Percentiles rank a stretch among this genome's conserved stretches.
These are phyloP conservation scores for Heliconius erato DNA, from an alignment of 2,888 invertebrate genomes.

Conservation along the genomic window DNA sequence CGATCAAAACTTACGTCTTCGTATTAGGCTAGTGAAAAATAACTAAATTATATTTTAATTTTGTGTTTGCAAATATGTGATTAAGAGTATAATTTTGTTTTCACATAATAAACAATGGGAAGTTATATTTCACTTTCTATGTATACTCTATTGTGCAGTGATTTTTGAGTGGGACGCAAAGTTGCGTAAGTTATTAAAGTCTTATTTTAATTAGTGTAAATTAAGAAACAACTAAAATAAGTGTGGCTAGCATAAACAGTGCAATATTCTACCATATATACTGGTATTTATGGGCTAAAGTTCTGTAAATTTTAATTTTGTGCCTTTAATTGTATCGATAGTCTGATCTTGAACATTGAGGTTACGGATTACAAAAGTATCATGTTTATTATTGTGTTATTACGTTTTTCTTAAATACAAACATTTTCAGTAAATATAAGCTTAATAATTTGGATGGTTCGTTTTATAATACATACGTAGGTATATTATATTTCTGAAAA, in stretches of 20 bases:
- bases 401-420: not conserved
- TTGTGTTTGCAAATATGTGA: not conserved
- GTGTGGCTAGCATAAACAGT: not conserved
- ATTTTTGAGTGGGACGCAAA: not conserved
- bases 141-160: slow-evolving; percentile 10
- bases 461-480: not conserved
- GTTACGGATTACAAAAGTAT: slow-evolving; percentile 18
- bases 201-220: not conserved
- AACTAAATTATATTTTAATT: slow-evolving; percentile 16
- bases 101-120: not conserved
- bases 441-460: not conserved
- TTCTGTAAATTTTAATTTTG: not conserved
- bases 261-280: not conserved
- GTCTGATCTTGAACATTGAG: slow-evolving; percentile 15
- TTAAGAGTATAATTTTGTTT: not conserved
- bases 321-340: slow-evolving; percentile 8
- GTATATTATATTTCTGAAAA: not conserved
- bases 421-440: not conserved
- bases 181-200: slow-evolving; percentile 16
- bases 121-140: not conserved
- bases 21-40: slow-evolving; percentile 31
- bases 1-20: slow-evolving; percentile 55
- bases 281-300: not conserved
- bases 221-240: not conserved
- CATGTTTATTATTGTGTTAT: slow-evolving; percentile 2